Conservation (phyloP, 2,888 invertebrate genomes). For the Leucophora obtusa region DNA sequence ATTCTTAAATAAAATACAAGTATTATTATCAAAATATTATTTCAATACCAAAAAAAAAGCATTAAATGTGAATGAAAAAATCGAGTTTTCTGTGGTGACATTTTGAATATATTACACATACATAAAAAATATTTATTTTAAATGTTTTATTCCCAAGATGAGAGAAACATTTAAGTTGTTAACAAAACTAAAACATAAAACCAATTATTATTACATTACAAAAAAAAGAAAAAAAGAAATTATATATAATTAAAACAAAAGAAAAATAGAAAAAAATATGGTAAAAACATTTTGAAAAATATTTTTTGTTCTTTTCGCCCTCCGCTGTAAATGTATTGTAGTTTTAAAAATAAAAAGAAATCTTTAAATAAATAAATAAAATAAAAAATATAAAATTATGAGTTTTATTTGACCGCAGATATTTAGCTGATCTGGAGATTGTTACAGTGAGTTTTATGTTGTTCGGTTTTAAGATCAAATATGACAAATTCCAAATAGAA, state of each 20-base stretch:
- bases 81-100: neutral
- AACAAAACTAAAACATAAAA: slow-evolving; percentile 23
- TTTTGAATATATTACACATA: slow-evolving; percentile 52
- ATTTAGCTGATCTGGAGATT: too few relatives aligned
- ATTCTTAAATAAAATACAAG: neutral
- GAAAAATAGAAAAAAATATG: slow-evolving; percentile 37
- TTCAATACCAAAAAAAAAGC: neutral
- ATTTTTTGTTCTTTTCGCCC: slow-evolving; percentile 78
- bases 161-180: slow-evolving; percentile 13
- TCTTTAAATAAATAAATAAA: slow-evolving; percentile 61
- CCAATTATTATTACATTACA: slow-evolving; percentile 12
- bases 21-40: slow-evolving; percentile 1
- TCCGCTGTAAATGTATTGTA: slow-evolving; percentile 79
- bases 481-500: too few relatives aligned
- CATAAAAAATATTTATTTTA: slow-evolving; percentile 3
- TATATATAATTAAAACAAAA: slow-evolving; percentile 65
- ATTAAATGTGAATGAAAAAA: neutral
- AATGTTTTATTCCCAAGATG: slow-evolving; percentile 5
- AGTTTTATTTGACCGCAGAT: neutral
- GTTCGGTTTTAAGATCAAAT: too few relatives aligned
- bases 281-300: slow-evolving; percentile 64
- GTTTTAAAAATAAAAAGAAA: slow-evolving; percentile 77
- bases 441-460: too few relatives aligned
- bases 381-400: slow-evolving; percentile 41
- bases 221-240: slow-evolving; percentile 56